Evolutionary conservation across 2,888 invertebrate species (phyloP).

Genomic region (Metallyticus violacea): DNA sequence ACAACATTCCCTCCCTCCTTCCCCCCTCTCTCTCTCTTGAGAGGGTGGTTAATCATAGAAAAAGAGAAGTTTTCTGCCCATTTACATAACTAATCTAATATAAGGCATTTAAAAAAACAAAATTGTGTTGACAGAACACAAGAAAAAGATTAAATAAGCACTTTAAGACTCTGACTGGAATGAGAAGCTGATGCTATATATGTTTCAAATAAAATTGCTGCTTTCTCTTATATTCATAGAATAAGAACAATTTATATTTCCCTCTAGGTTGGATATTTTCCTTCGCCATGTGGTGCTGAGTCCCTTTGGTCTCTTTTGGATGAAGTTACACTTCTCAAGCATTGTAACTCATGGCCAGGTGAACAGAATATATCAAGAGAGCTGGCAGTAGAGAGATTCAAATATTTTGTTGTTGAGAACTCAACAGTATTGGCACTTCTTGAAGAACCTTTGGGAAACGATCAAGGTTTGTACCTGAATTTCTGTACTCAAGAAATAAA

Average conservation of each 20-base stretch:
- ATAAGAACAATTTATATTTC: background rate
- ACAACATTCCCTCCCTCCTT: no score
- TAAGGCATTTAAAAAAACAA: no score
- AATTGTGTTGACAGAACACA: no score
- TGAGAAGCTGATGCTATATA: no score
- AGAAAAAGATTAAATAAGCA: no score
- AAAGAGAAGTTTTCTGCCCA: no score
- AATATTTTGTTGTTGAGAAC: conserved; percentile 90
- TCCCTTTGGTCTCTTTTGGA: conserved; percentile 84
- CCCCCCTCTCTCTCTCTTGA: no score
- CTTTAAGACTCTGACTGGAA: no score
- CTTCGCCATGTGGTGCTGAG: conserved; percentile 79
- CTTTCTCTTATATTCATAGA: background rate
- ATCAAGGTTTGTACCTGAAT: conserved; percentile 54
- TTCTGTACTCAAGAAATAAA: no score
- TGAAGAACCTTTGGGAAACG: conserved; percentile 90
- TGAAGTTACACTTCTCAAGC: conserved; percentile 77
- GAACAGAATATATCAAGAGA: conserved; percentile 50
- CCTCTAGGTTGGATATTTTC: conserved; percentile 72
- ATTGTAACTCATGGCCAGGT: conserved; percentile 60
- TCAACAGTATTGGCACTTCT: conserved; percentile 82
- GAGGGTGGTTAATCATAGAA: no score
- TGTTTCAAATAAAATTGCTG: background rate
- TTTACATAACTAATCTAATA: no score
- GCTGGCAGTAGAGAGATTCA: conserved; percentile 66